A percentile compares a stretch with the other conserved stretches of the same genome.
Evolutionary conservation across 2,888 invertebrate species (phyloP).

Genomic region (Sussaba pulchella): DNA sequence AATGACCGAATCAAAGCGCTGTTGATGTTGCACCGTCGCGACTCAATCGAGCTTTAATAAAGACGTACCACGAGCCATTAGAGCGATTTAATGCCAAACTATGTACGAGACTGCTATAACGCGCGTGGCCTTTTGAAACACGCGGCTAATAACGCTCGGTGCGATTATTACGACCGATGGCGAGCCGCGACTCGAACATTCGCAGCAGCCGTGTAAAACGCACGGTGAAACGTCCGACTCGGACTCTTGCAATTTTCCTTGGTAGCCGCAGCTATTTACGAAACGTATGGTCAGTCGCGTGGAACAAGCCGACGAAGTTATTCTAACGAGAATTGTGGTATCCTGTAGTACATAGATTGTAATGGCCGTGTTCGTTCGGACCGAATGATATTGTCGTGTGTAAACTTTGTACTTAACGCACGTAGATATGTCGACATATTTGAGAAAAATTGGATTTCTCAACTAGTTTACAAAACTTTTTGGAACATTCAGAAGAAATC

Average conservation of each 20-base stretch:
- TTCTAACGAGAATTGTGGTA: constrained; percentile 11
- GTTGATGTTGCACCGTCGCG: constrained; percentile 5
- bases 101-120: constrained; percentile 15
- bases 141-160: constrained; percentile 35
- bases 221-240: neutral
- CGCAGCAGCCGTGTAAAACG: neutral
- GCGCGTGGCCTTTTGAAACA: constrained; percentile 46
- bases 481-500: too few species aligned
- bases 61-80: constrained; percentile 36
- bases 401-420: too few species aligned
- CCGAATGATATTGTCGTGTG: constrained; percentile 18
- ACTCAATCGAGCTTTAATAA: constrained; percentile 53
- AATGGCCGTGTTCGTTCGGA: constrained; percentile 5
- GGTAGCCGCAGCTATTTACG: neutral
- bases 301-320: neutral
- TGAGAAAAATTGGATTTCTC: too few species aligned
- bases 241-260: neutral
- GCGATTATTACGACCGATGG: constrained; percentile 10
- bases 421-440: too few species aligned
- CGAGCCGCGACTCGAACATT: neutral
- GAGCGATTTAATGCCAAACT: constrained; percentile 35
- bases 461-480: too few species aligned
- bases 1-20: constrained; percentile 7
- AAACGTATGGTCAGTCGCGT: constrained; percentile 1
- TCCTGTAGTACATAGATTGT: neutral